Base-by-base conservation (phyloP, 2,888 invertebrate genomes). In the Eupithecia tripunctaria region DNA sequence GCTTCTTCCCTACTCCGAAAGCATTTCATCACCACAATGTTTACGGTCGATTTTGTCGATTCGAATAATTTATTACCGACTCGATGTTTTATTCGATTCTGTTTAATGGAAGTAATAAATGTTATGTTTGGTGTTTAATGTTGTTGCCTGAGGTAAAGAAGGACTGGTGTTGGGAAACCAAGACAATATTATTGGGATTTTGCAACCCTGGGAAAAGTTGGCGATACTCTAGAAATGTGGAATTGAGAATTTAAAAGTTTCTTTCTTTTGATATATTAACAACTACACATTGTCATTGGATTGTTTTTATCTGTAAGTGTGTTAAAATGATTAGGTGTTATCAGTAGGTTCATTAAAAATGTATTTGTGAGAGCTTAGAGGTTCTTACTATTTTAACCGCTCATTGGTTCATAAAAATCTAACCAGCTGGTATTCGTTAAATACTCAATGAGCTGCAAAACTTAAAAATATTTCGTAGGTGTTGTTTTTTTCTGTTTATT, bases 51-150 rank as follows among this genome's bases (percentile, higher is more conserved):
- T 63, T 64, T 64, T 60, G 60, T 60, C 38, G 64, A 64, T 64
- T 38, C 64, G 63, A 64, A 41, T 64, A 64, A 64, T 64, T 64
- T 41, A 64, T 25, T 64, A 15, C 38, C 65, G 27, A 29, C 65
- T 70, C 36, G n/a, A 65, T 59, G 63, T 70, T 70, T 59, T 70
- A 70, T 70, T 70, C 38, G 70, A 59, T 70, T 66, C 21, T 59
- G 66, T 66, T 70, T 70, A 70, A 43, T 59, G 66, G 38, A 14
- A 29, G 70, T 59, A 32, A 59, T 70, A 70, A 70, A 70, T 70
- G 59, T 66, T 56, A 56, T 25, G 56, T 36, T 27, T 65, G 38
- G 38, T 36, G 41, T 70, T 56, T 66, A 65, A 70, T 65, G 59
- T 59, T 29, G 59, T 41, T 60, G 41, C 59, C 66, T 60, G 66